phyloP scores from a whole-genome alignment of 2,888 invertebrate genomes.

The Cryptocephalus moraei region DNA sequence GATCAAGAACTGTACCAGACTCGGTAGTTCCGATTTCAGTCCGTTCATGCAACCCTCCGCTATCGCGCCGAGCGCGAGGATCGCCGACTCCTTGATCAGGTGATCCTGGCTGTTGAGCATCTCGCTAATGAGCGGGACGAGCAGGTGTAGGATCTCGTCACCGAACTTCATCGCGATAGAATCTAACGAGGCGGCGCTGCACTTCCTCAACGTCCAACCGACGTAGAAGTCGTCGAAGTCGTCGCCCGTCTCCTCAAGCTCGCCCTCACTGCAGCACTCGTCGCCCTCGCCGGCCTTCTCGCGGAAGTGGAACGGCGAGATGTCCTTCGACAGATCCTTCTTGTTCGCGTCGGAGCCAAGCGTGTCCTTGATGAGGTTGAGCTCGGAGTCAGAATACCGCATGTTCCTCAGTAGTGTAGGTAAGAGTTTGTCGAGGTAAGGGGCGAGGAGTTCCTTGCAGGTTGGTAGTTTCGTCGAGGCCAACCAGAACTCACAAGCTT shows the following conservation, averaged over 20 bases:
- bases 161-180: conserved; percentile 93
- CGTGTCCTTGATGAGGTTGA: conserved; percentile 85
- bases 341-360: conserved; percentile 93
- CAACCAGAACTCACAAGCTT: conserved; percentile 99
- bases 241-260: conserved; percentile 19
- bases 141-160: conserved; percentile 82
- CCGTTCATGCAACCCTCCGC: conserved; percentile 51
- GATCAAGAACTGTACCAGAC: conserved; percentile 58
- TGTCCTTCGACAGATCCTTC: conserved; percentile 93
- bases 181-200: conserved; percentile 96
- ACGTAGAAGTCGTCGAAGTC: conserved; percentile 35
- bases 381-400: conserved; percentile 95
- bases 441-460: conserved; percentile 81
- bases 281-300: conserved; percentile 40
- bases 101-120: conserved; percentile 89
- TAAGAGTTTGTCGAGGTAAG: conserved; percentile 74
- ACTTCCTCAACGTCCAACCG: conserved; percentile 93
- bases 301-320: conserved; percentile 92
- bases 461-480: conserved; percentile 88
- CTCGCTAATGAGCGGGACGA: conserved; percentile 92
- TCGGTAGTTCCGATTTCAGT: conserved; percentile 57
- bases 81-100: conserved; percentile 92
- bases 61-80: conserved; percentile 67
- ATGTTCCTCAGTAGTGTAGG: conserved; percentile 92
- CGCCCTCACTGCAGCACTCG: conserved; percentile 49